Base-by-base conservation (phyloP, 2,113 vertebrate genomes). In the Struthio camelus region DNA sequence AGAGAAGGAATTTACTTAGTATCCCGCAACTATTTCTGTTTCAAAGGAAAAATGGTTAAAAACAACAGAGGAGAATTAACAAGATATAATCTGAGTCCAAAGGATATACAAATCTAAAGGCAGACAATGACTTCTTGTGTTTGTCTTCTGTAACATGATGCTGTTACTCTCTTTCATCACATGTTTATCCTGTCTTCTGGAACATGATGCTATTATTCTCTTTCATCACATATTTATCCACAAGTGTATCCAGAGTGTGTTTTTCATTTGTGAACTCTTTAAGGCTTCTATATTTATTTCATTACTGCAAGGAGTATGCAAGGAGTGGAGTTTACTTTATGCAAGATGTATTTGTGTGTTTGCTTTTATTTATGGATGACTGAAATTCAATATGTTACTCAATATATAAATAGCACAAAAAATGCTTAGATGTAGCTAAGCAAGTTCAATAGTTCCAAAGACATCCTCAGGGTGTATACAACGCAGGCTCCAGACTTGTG, bases 351-450 rank as follows among this genome's bases (percentile, higher is more conserved):
- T 86, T 91, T 73, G 4, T 72, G 13, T 91, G 44, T 78, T 85
- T 93, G 25, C 59, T 95, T 87, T 88, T 34, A 48, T 61, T 91
- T 84, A 90, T 79, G 51, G 59, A 79, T 95, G 59, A 80, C 10
- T 86, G 72, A 76, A 92, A 67, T 93, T 48, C 62, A 96, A 1
- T 50, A 40, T 59, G 27, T 77, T 69, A 54, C 44, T 75, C 7
- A 23, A 38, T 56, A 7, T 65, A 78, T 9, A 81, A 15, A 36
- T 34, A 87, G 24, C n/a, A 38, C 30, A 89, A 62, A 70, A 58
- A 58, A 27, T 66, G 14, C 8, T 80, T 80, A 46, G 36, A 75
- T 4, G 5, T 62, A 92, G 51, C 64, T 38, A 84, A 78, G 18
- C 34, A 79, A 87, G 79, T 70, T 59, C 46, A 79, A 0, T 61